phyloP scores from a whole-genome alignment of 2,113 vertebrate species.

The Merops nubicus region DNA sequence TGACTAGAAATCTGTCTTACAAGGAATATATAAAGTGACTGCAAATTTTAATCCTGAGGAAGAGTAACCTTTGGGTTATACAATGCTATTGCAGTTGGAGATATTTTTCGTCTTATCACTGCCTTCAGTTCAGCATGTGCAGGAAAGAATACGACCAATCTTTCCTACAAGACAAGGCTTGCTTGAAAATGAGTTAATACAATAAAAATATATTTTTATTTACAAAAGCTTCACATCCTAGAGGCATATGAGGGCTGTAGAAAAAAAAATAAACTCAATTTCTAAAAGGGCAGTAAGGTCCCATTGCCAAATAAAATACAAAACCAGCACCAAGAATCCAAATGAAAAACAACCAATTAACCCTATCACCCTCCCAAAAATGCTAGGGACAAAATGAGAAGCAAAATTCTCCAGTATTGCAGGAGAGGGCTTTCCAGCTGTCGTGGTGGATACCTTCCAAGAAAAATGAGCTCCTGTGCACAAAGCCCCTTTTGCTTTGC shows the following conservation, averaged over 20 bases:
- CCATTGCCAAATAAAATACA: conserved; percentile 36
- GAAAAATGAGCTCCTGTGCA: neutral
- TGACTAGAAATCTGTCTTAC: neutral
- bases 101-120: conserved; percentile 53
- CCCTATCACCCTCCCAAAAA: conserved; percentile 21
- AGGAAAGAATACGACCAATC: conserved; percentile 10
- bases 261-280: conserved; percentile 62
- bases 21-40: neutral
- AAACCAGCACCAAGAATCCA: conserved; percentile 17
- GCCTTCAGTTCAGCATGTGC: neutral
- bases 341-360: conserved; percentile 68
- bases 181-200: conserved; percentile 59
- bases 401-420: neutral
- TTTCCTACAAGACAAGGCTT: conserved; percentile 9
- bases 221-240: conserved; percentile 60
- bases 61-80: conserved; percentile 50
- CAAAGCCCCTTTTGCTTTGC: neutral
- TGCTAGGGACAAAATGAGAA: neutral
- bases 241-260: conserved; percentile 24
- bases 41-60: conserved; percentile 42
- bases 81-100: conserved; percentile 10
- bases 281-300: conserved; percentile 58
- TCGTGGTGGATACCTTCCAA: neutral
- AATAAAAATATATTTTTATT: conserved; percentile 62
- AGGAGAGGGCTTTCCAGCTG: neutral